Base-by-base conservation (phyloP, 2,113 vertebrate genomes). In the Dermatemys mawii region DNA sequence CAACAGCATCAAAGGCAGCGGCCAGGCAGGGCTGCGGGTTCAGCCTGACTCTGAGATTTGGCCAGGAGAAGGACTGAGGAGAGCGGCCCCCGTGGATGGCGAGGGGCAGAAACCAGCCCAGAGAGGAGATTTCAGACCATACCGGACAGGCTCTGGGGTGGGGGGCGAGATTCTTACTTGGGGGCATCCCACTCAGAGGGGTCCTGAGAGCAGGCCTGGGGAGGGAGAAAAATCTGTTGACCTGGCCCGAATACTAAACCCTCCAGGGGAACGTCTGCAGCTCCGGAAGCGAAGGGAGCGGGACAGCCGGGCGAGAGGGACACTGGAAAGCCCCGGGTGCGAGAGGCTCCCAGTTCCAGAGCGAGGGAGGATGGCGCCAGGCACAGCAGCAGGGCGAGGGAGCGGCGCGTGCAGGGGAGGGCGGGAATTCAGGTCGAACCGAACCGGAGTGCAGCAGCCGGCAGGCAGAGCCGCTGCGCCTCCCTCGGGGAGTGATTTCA, bases 61-160 rank as follows among this genome's bases (percentile, higher is more conserved):
- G 57, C 29, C 32, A 29, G 57, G 29, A 14, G 14, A 29, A 60
- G 11, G 57, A 60, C 27, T 60, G 57, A 12, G 27, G 13, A 32
- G 2, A 32, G 57, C 3, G 5, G 57, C 29, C 57, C 29, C 57
- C 32, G 57, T 32, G 29, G 5, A 32, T 27, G 32, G 57, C 2
- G 27, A 32, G 57, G 24, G 57, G 57, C 29, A 1, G 27, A 29
- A 60, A 32, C 57, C 57, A 60, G 57, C 5, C 57, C 6, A 13
- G 57, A 60, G 57, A 32, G 29, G 12, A 93, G 90, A 95, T 93
- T 96, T 95, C 95, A 11, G 16, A 92, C 90, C 83, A 79, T 79
- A 92, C 84, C 85, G 89, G 70, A 76, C 26, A n/a, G 17, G 21
- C 53, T 54, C 24, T 22, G 41, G 44, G 32, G 2, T 4, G 32